Percentiles rank a stretch among this genome's conserved stretches.
Evolutionary conservation across 2,113 vertebrate genomes (phyloP).

Genomic region (Hippocampus guttulatus): DNA sequence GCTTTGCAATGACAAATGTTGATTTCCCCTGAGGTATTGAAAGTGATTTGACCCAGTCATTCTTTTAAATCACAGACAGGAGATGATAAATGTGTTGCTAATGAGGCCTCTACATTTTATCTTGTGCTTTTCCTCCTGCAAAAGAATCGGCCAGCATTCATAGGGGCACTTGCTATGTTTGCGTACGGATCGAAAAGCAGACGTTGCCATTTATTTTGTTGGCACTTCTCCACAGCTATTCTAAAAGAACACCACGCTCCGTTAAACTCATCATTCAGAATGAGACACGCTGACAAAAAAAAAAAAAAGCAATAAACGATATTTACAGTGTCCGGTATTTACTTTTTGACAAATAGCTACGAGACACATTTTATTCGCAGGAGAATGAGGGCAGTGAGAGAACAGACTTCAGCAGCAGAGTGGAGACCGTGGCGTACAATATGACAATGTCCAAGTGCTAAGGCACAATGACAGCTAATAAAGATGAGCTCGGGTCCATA

Average conservation of each 20-base stretch:
- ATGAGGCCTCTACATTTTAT: constrained; percentile 73
- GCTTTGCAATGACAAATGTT: constrained; percentile 76
- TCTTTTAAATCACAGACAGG: constrained; percentile 78
- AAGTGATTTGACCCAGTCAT: constrained; percentile 80
- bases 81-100: constrained; percentile 80
- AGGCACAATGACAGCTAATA: too few species aligned
- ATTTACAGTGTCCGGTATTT: background rate
- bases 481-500: too few species aligned
- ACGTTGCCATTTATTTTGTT: constrained; percentile 12
- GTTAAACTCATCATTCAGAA: background rate
- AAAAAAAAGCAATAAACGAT: too few species aligned
- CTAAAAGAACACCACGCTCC: background rate
- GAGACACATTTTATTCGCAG: background rate
- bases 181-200: constrained; percentile 49
- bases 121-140: constrained; percentile 65
- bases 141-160: constrained; percentile 49
- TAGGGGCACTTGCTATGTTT: constrained; percentile 45
- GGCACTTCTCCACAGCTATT: background rate
- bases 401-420: background rate
- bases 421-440: background rate
- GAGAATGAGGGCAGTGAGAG: background rate
- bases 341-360: background rate
- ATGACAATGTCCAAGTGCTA: background rate
- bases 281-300: background rate
- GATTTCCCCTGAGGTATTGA: constrained; percentile 80